Conservation (phyloP, 30 jellyfish, hydroid and myxozoan species). For the Cassiopea andromeda region DNA sequence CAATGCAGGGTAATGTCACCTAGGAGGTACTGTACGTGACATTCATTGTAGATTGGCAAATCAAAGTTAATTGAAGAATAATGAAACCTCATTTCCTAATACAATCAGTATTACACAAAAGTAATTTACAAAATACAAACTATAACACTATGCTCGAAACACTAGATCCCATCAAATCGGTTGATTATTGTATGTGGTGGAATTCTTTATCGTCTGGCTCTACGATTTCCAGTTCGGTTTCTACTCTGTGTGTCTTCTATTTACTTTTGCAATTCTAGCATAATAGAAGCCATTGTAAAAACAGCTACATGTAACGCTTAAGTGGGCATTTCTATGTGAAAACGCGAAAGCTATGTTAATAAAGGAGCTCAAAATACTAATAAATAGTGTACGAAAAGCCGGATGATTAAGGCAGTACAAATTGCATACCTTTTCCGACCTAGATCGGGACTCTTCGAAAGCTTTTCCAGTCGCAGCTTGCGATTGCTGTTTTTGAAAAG, state of each 20-base stretch:
- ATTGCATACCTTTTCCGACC: neutral
- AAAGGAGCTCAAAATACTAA: too few species aligned
- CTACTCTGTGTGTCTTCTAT: neutral
- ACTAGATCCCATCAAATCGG: neutral
- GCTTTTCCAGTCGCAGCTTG: conserved; percentile 2
- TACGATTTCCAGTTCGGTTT: neutral
- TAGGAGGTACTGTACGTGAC: neutral
- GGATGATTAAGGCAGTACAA: neutral
- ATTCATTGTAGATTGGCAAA: neutral
- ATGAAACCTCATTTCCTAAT: conserved; percentile 1
- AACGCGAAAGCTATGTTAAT: too few species aligned
- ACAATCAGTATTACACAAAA: neutral
- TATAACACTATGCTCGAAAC: neutral
- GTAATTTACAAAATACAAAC: neutral
- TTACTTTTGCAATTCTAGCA: neutral
- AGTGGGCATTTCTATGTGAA: too few species aligned
- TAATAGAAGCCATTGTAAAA: neutral
- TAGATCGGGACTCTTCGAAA: neutral
- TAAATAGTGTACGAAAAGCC: neutral
- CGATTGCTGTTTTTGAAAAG: neutral
- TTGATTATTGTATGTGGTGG: neutral
- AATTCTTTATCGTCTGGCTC: neutral
- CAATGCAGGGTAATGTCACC: neutral
- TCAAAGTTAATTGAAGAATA: neutral
- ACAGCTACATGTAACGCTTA: too few species aligned